These are phyloP conservation scores for Drosophila melanica DNA, from an alignment of 1,140 invertebrate genomes.

Conservation along the genomic window DNA sequence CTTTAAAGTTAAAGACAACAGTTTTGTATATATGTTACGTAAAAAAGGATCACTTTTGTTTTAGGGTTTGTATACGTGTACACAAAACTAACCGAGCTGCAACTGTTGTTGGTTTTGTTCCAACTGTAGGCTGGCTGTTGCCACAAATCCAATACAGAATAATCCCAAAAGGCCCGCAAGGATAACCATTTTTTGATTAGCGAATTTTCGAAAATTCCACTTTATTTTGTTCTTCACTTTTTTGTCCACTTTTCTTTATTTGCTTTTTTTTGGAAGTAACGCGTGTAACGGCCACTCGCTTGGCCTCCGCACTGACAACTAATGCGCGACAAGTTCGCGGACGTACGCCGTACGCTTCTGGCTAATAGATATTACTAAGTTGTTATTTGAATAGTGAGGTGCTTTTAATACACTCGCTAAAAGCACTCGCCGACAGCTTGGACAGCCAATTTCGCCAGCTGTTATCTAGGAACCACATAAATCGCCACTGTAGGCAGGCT, in stretches of 20 bases:
- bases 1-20: neutral
- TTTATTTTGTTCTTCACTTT: neutral
- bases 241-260: neutral
- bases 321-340: constrained; percentile 52
- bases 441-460: constrained; percentile 63
- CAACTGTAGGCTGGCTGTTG: constrained; percentile 12
- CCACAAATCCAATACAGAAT: constrained; percentile 11
- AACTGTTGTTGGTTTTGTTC: neutral
- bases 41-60: no score
- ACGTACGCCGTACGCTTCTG: constrained; percentile 41
- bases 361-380: constrained; percentile 78
- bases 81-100: constrained; percentile 34
- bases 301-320: constrained; percentile 63
- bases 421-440: constrained; percentile 66
- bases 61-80: no score
- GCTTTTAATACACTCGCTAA: constrained; percentile 68
- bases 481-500: constrained; percentile 37
- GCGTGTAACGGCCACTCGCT: constrained; percentile 59
- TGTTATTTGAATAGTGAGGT: constrained; percentile 77
- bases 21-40: no score
- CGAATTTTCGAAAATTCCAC: neutral
- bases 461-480: constrained; percentile 49
- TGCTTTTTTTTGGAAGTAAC: neutral
- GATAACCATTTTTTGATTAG: constrained; percentile 5
- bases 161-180: constrained; percentile 19